Evolutionary conservation across 30 jellyfish, hydroid and myxozoan species (phyloP).

Genomic region (Hydractinia echinata): DNA sequence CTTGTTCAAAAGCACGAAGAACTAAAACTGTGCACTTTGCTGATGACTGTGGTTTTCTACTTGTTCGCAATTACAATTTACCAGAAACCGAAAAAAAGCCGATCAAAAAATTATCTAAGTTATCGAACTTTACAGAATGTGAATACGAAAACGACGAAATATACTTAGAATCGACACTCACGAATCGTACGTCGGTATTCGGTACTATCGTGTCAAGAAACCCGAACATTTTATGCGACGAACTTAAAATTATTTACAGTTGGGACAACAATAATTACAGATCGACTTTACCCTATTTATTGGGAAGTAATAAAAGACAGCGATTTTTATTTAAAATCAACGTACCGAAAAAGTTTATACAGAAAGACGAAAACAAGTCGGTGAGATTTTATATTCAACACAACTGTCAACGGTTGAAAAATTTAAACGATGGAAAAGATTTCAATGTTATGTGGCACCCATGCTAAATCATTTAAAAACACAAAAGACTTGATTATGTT

Average conservation of each 20-base stretch:
- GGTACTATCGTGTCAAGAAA: constrained; percentile 20
- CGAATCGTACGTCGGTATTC: constrained; percentile 21
- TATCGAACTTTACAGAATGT: constrained; percentile 27
- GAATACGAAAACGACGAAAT: constrained; percentile 4
- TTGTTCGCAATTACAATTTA: background rate
- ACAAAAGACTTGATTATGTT: background rate
- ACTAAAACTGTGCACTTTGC: constrained; percentile 21
- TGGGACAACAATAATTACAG: constrained; percentile 17
- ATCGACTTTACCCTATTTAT: constrained; percentile 9
- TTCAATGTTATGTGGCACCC: constrained; percentile 17
- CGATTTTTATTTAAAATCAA: constrained; percentile 22
- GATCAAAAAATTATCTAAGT: constrained; percentile 19
- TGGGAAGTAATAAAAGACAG: background rate
- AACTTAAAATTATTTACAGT: constrained; percentile 12
- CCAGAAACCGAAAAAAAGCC: background rate
- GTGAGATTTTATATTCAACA: constrained; percentile 11
- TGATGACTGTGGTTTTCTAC: constrained; percentile 27
- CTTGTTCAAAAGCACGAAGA: background rate
- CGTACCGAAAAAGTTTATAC: constrained; percentile 12
- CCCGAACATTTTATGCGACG: background rate
- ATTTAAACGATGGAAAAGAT: constrained; percentile 15
- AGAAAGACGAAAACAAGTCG: background rate
- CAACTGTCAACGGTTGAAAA: constrained; percentile 1
- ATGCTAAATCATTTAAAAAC: background rate
- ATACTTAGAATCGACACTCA: constrained; percentile 23